Percentiles rank a stretch among this genome's conserved stretches.
Conservation (phyloP, 1,140 invertebrate genomes). For the Trichoplusia ni region DNA sequence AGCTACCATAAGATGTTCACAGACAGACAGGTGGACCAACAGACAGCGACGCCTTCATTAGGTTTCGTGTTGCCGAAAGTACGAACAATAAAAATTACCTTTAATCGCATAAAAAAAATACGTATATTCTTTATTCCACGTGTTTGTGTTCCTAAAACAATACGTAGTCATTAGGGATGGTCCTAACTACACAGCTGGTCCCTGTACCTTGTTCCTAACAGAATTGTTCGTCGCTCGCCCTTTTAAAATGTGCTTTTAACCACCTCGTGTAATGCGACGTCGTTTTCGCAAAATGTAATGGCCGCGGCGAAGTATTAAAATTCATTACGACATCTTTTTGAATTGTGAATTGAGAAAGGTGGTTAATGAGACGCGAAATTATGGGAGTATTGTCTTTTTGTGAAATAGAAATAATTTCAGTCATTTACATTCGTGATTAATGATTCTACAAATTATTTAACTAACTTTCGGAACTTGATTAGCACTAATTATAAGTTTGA, state of each 20-base stretch:
- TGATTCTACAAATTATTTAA: no score
- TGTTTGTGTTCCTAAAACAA: slow-evolving; percentile 11
- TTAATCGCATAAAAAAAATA: not conserved
- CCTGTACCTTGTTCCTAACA: not conserved
- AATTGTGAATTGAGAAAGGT: slow-evolving; percentile 19
- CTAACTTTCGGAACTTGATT: no score
- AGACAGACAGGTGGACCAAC: no score
- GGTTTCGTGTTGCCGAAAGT: no score
- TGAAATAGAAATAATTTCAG: slow-evolving; percentile 18
- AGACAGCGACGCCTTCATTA: no score
- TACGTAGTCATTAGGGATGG: slow-evolving; percentile 15
- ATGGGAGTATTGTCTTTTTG: slow-evolving; percentile 7
- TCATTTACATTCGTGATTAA: no score
- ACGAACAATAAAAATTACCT: no score
- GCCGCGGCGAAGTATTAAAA: slow-evolving; percentile 44
- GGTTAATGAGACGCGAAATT: slow-evolving; percentile 20
- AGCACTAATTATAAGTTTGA: no score
- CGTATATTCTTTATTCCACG: slow-evolving; percentile 5
- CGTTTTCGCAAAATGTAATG: slow-evolving; percentile 52
- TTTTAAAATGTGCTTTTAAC: slow-evolving; percentile 56
- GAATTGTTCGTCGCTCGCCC: slow-evolving; percentile 51
- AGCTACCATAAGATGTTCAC: no score
- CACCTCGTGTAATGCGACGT: slow-evolving; percentile 44
- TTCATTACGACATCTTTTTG: slow-evolving; percentile 42
- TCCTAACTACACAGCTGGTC: slow-evolving; percentile 20